Base-by-base conservation (phyloP, 2,888 invertebrate genomes). In the Dione juno region DNA sequence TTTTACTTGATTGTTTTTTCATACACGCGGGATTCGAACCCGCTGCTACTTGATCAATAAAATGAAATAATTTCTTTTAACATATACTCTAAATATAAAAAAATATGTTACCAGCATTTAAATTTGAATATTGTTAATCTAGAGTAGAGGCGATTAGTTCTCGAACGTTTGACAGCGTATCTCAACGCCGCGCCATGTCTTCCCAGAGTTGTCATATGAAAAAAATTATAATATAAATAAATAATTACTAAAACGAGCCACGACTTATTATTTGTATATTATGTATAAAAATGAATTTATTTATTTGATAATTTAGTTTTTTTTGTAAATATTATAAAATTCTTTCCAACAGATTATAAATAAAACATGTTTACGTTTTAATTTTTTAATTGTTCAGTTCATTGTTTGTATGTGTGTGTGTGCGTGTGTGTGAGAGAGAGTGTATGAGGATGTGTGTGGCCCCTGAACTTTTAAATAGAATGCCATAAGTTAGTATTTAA, bases 401-500 rank as follows among this genome's bases (percentile, higher is more conserved):
- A 19, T 19, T 57, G 5, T 57, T n/a, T 57, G 37, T 57, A 16
- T 40, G 57, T 28, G 11, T 45, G 19, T 7, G 11, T 41, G 58
- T 40, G 40, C 19, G 58, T 48, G 35, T 41, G 40, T 45, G 61
- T 28, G 45, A 6, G 61, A 8, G 35, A 3, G 54, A 3, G 28
- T 35, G 53, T 28, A 5, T 37, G 37, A 35, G n/a, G 35, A 35
- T 14, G 40, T 45, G 61, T 28, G 45, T 11, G 61, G 11, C 45
- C 28, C 35, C 28, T 61, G 19, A n/a, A 43, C 13, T 59, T 73
- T 65, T 43, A 28, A 14, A 64, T 63, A 16, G 35, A 37, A 48
- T 13, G 64, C 64, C 64, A 64, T 64, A 64, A 50, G 64, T 48
- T 64, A 48, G 37, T 35, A 72, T 74, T 73, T 72, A 80, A 80